Base-by-base conservation (phyloP, 1,140 invertebrate species). In the Achroia grisella region DNA sequence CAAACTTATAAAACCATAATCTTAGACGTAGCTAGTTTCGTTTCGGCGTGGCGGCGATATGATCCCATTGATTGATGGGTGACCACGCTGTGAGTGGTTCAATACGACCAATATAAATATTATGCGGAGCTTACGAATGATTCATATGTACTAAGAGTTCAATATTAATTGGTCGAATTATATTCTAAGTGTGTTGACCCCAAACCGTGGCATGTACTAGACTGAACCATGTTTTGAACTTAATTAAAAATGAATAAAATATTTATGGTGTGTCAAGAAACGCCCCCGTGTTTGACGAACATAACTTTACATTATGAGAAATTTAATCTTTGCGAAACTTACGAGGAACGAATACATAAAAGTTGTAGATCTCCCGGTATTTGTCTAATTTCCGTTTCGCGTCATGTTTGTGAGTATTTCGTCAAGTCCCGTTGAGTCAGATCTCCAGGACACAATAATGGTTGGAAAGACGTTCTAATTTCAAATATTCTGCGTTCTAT, bases 21-120 rank as follows among this genome's bases (percentile, higher is more conserved):
- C 59, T 70, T 60, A 60, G 63, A 58, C 61, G 57, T 47, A 56
- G 61, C 69, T 62, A 65, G 74, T 69, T 66, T 74, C 61, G 72
- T 74, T 74, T 74, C 68, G 67, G 67, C 65, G 32, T 67, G 67
- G 67, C 65, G 32, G 63, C 68, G 75, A 81, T 84, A 79, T 82
- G 80, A 82, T 82, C 65, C 75, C 71, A 82, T 84, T 84, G 80
- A 84, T 84, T 82, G 80, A 84, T 84, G 80, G 77, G 77, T 84
- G 75, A 75, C 73, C 77, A 75, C 67, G 70, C 64, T 62, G 66
- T 57, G 63, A 62, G 63, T 50, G 31, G 43, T 35, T 48, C 45
- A 23, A 29, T 34, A 13, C 33, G 48, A 12, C 46, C 47, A 44
- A 17, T 39, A 6, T 44, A 44, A 11, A 4, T 44, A 35, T 35